Conservation (phyloP, 2,888 invertebrate genomes). For the Lobophora halterata region DNA sequence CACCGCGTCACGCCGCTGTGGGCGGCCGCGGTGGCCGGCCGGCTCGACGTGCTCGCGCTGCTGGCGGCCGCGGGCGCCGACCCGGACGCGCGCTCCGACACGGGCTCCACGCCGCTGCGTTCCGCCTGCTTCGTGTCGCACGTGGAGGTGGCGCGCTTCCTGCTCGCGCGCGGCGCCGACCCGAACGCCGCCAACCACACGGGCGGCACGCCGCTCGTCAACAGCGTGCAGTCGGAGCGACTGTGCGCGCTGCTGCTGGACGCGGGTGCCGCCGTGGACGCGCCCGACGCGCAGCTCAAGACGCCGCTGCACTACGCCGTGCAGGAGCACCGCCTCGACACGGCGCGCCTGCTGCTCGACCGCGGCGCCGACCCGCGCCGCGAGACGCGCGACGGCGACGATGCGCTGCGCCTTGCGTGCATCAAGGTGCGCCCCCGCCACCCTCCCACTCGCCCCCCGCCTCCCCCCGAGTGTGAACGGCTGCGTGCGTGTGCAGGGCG, state of each 20-base stretch:
- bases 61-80: constrained; percentile 90
- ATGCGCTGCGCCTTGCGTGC: constrained; percentile 93
- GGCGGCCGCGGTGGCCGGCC: constrained; percentile 95
- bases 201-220: constrained; percentile 96
- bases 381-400: constrained; percentile 92
- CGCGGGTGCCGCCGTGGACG: constrained; percentile 90
- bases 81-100: constrained; percentile 93
- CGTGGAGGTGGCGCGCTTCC: constrained; percentile 86
- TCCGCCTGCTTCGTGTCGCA: constrained; percentile 97
- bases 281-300: constrained; percentile 93
- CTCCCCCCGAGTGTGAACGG: too few relatives aligned
- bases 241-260: constrained; percentile 90
- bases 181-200: constrained; percentile 92
- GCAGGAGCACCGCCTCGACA: constrained; percentile 87
- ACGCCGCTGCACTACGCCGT: constrained; percentile 97
- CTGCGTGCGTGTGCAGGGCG: constrained; percentile 43
- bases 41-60: constrained; percentile 87
- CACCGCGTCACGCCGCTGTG: constrained; percentile 94
- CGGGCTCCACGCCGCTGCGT: constrained; percentile 93
- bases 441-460: too few relatives aligned
- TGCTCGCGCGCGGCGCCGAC: constrained; percentile 90
- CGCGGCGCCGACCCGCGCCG: constrained; percentile 95
- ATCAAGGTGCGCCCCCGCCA: constrained; percentile 63
- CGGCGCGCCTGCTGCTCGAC: constrained; percentile 89
- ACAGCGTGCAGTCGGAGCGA: constrained; percentile 92